These are phyloP conservation scores for Seriola rivoliana DNA, from an alignment of 2,113 vertebrate species.

Conservation along the genomic window DNA sequence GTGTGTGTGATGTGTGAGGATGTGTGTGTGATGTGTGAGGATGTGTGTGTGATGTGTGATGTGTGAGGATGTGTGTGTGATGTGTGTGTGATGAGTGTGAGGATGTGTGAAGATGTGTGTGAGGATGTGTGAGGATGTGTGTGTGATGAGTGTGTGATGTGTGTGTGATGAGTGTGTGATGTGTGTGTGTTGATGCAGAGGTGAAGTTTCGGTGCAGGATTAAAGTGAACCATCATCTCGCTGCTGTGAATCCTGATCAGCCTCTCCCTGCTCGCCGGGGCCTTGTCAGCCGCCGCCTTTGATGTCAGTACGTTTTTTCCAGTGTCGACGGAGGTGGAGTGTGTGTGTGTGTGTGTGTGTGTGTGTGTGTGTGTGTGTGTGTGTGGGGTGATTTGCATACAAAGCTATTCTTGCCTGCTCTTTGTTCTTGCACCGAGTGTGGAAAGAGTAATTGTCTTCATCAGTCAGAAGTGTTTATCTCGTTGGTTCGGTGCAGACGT, in stretches of 20 bases:
- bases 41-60: too few relatives aligned
- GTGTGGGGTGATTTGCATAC: conserved; percentile 65
- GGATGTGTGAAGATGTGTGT: not conserved
- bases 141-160: not conserved
- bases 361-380: not conserved
- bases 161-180: not conserved
- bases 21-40: too few relatives aligned
- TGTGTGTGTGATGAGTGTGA: too few relatives aligned
- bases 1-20: too few relatives aligned
- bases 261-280: conserved; percentile 31
- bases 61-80: not conserved
- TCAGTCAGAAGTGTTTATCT: conserved; percentile 65
- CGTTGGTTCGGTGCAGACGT: conserved; percentile 28
- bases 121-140: not conserved
- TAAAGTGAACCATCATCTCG: conserved; percentile 48
- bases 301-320: conserved; percentile 53
- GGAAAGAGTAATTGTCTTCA: conserved; percentile 56
- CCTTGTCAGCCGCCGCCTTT: conserved; percentile 67
- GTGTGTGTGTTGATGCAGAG: conserved; percentile 16
- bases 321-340: conserved; percentile 29
- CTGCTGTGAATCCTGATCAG: conserved; percentile 55
- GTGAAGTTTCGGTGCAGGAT: conserved; percentile 54
- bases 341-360: not conserved
- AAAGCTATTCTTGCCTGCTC: conserved; percentile 62
- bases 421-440: conserved; percentile 57